These are phyloP conservation scores for Brachypalpus laphriformis DNA, from an alignment of 2,888 invertebrate species.

Conservation along the genomic window DNA sequence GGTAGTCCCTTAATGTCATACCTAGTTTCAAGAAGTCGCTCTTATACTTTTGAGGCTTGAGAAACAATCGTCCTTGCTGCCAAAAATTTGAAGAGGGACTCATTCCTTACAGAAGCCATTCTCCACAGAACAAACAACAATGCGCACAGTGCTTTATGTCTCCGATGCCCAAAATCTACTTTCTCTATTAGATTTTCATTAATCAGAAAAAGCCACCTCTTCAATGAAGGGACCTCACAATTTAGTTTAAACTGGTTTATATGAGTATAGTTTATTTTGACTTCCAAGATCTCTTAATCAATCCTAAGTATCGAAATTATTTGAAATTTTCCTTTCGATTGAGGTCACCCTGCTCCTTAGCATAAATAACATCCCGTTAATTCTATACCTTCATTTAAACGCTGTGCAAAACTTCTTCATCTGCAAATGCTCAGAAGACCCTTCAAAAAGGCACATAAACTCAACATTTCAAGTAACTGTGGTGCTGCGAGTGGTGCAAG, in stretches of 20 bases:
- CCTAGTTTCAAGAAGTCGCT: too few relatives aligned
- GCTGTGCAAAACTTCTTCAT: constrained; percentile 23
- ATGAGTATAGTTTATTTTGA: neutral
- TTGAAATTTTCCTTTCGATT: constrained; percentile 4
- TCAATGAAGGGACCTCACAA: neutral
- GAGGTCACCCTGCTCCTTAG: constrained; percentile 30
- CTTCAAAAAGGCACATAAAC: neutral
- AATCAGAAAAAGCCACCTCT: neutral
- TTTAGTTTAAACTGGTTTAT: neutral
- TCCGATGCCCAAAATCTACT: too few relatives aligned
- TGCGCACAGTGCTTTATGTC: too few relatives aligned
- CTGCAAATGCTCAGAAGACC: constrained; percentile 2
- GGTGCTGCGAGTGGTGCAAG: constrained; percentile 8
- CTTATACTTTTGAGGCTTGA: too few relatives aligned
- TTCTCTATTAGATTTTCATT: too few relatives aligned
- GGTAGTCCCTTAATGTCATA: too few relatives aligned
- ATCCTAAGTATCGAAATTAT: neutral
- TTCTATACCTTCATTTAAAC: constrained; percentile 19
- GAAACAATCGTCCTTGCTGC: too few relatives aligned
- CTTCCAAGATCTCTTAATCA: neutral
- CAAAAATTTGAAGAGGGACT: too few relatives aligned
- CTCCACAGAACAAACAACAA: too few relatives aligned
- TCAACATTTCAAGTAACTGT: constrained; percentile 19
- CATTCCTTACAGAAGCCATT: too few relatives aligned
- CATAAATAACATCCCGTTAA: constrained; percentile 34